Evolutionary conservation across 2,888 invertebrate genomes (phyloP), one percentile per base, ranked within the genome.

Genomic region (Phasia obesa): DNA sequence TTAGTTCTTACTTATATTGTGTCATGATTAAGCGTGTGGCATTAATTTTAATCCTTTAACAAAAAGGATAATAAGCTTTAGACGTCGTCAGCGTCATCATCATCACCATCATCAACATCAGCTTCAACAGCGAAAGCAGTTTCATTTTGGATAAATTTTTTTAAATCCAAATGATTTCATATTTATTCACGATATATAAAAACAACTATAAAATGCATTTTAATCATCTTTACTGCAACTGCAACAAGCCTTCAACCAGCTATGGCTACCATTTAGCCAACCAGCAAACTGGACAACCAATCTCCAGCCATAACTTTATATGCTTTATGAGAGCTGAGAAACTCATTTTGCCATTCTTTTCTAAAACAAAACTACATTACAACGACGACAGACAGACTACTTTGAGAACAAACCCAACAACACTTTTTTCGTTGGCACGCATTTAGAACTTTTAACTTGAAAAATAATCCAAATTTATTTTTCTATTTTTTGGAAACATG

Each of bases 21-120:
- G 83, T 83, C 83, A 83, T 83, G 83, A 83, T 83, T 79, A 83
- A 83, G 79, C 78, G 83, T 83, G 79, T 83, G 83, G 74, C 83
- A 83, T 83, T 83, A 79, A 83, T 83, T 83, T 83, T 83, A 83
- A 83, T 83, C 83, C 83, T 75, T 83, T 83, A 71, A 83, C 83
- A 83, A 83, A 83, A 83, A 83, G 83, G 83, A 83, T 83, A 83
- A 83, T 83, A 79, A 83, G 83, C 78, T 83, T 83, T 83, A 79
- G 78, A 73, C 78, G 65, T 82, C 82, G 38, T 78, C 82, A 64
- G 64, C 70, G 35, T 64, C 81, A 42, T 38, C 71, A 49, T 55
- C 80, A 57, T 17, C 23, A 51, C 15, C 17, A 15, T n/a, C 59
- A 49, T 19, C 47, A 64, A n/a, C 62, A 64, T 9, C 38, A 35